Base-by-base conservation (phyloP, 2,888 invertebrate species). In the Sarcophaga rosellei region DNA sequence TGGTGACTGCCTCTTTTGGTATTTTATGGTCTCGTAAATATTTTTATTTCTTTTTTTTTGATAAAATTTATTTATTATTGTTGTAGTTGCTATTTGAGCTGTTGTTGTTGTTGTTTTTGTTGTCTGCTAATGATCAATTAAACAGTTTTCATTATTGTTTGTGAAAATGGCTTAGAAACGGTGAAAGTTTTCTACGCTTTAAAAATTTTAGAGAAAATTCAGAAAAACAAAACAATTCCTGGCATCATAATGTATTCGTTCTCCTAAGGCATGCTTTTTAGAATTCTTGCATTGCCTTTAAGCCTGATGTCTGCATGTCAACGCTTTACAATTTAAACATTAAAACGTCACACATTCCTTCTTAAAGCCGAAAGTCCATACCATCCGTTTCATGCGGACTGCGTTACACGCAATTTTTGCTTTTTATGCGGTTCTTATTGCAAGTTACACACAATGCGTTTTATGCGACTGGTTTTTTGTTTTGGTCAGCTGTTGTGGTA, bases 121-220 rank as follows among this genome's bases (percentile, higher is more conserved):
- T n/a, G n/a, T 75, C n/a, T 25, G 25, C 47, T 82, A 85, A 85
- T 85, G 82, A 72, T 72, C 81, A 68, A 85, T 73, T 72, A 76
- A 85, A 69, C 59, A 69, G 21, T 73, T 35, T 35, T 81, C 70
- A 76, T 75, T 75, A 85, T 70, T 74, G 35, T 23, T 75, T 15
- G 66, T 83, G 61, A 68, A 17, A 53, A 53, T 15, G 44, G 53
- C 62, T 83, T 63, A 73, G 44, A 73, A 83, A 68, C 78, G 68
- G 73, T 74, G 62, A 83, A 83, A 83, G 73, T 69, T 47, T 63
- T 44, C 35, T 20, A 11, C 44, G 73, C 17, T 15, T 47, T 15
- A 17, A 17, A 53, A 15, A 53, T 35, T 35, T 35, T 35, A 10
- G 10, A 35, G 35, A 35, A 35, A 35, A 10, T 35, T 35, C 8